A percentile compares a stretch with the other conserved stretches of the same genome.
These are phyloP conservation scores for Candidula unifasciata DNA, from an alignment of 2,888 invertebrate genomes.

Conservation along the genomic window DNA sequence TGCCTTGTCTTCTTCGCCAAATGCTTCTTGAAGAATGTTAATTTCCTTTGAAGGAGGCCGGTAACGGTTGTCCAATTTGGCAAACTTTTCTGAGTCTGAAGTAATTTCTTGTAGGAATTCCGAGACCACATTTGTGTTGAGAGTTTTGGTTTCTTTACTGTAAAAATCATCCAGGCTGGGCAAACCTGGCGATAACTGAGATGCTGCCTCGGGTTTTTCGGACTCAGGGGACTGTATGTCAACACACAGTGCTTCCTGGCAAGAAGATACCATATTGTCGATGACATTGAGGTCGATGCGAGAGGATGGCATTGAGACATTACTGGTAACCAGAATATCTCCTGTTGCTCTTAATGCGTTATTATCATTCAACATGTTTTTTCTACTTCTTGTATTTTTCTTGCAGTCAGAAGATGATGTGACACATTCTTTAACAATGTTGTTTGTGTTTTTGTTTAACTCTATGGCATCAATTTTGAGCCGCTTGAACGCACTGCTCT, in stretches of 20 bases:
- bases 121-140: conserved; percentile 81
- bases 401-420: conserved; percentile 48
- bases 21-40: conserved; percentile 72
- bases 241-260: conserved; percentile 34
- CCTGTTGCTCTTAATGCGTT: background rate
- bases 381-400: conserved; percentile 25
- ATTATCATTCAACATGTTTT: conserved; percentile 28
- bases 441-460: conserved; percentile 43
- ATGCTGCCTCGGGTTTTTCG: background rate
- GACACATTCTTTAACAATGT: conserved; percentile 48
- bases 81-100: conserved; percentile 82
- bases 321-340: conserved; percentile 13
- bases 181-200: conserved; percentile 49
- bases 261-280: conserved; percentile 48
- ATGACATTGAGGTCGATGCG: conserved; percentile 44
- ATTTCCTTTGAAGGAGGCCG: conserved; percentile 78
- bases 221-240: background rate
- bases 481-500: conserved; percentile 60
- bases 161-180: conserved; percentile 79
- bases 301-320: conserved; percentile 2
- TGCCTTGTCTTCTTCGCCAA: conserved; percentile 55
- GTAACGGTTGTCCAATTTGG: conserved; percentile 79
- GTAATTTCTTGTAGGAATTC: conserved; percentile 78
- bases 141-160: conserved; percentile 82
- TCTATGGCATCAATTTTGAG: conserved; percentile 53